Evolutionary conservation across 2,888 invertebrate species (phyloP), one percentile per base, ranked within the genome.

Genomic region (Sisyra nigra): DNA sequence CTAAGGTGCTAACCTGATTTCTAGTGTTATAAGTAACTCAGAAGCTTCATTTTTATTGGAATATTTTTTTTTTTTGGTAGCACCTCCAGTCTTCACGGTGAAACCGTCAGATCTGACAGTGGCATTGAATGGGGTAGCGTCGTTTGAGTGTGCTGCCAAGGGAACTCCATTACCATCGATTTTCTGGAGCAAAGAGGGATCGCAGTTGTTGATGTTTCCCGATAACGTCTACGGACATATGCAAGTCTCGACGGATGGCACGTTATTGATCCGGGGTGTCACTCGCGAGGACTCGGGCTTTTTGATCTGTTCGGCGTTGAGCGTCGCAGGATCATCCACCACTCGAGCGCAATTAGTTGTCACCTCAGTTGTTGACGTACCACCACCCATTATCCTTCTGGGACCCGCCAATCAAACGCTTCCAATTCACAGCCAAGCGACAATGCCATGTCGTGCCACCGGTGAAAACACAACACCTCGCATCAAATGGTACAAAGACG

Each of bases 121-220:
- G 39, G 84, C 84, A 56, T 72, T 86, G 54, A 87, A 88, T 54
- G 83, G 86, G 48, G 78, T 83, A 32, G 87, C 88, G 15, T 82
- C 83, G 46, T 86, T 96, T 61, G 87, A 87, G 43, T 96, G 96
- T 62, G 80, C 83, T 52, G 92, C 92, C 9, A 78, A 77, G 48
- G 96, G 94, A 44, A 84, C 86, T 55, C 96, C 96, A 3, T 76
- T 80, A 46, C 94, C 96, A 2, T 81, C 91, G 13, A 79, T 93
- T 3, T 94, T 91, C 63, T 96, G 96, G 96, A 87, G 86, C 47
- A 87, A 89, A 63, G 93, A 93, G 62, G 92, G 92, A 41, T 85
- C 87, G 37, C 83, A 85, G 62, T 80, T 84, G 57, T 66, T 84
- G 40, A 82, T 84, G 80, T 82, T 84, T 55, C 81, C 82, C 49